Base-by-base conservation (phyloP, 1,140 invertebrate genomes). In the Drosophila bifasciata region DNA sequence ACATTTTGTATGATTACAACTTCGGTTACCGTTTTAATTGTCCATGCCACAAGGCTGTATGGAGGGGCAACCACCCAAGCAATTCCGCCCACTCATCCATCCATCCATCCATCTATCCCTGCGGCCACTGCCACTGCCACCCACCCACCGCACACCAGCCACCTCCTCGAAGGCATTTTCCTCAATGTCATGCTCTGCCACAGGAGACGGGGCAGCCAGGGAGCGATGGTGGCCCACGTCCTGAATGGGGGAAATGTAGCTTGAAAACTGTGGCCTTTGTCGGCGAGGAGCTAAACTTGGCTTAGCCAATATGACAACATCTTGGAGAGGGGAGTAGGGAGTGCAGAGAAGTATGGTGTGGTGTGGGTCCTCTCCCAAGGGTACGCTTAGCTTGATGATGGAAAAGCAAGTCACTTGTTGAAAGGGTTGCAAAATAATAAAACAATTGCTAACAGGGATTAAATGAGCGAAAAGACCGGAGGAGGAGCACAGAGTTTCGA, bases 1-100 rank as follows among this genome's bases (percentile, higher is more conserved):
- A 83, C 73, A 88, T 88, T 86, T 64, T 78, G 83, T 78, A 78
- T 85, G 76, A 88, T 81, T 78, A 77, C 81, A 81, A 80, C 81
- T 86, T 80, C 53, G 77, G 81, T 70, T 88, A 80, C 77, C 83
- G 64, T 88, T 86, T 86, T 86, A 86, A 86, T 86, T 86, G 81
- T 86, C 56, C 69, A 69, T 76, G 70, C 83, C 78, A 76, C 83
- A 77, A 73, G 60, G 71, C 48, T 36, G 11, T 36, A 7, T 25
- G 11, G 72, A 71, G 63, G 62, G 40, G 66, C 50, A 44, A 41
- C 44, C 52, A 52, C 46, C 66, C 43, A 53, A 6, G 32, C 57
- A 66, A 16, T 46, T 36, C 17, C 21, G 53, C 59, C 40, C 39
- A 53, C 32, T 46, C 41, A 52, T 59, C 57, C 40, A 28, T 13